Evolutionary conservation across 2,888 invertebrate species (phyloP), one percentile per base, ranked within the genome.

Genomic region (Spilosoma lubricipeda): DNA sequence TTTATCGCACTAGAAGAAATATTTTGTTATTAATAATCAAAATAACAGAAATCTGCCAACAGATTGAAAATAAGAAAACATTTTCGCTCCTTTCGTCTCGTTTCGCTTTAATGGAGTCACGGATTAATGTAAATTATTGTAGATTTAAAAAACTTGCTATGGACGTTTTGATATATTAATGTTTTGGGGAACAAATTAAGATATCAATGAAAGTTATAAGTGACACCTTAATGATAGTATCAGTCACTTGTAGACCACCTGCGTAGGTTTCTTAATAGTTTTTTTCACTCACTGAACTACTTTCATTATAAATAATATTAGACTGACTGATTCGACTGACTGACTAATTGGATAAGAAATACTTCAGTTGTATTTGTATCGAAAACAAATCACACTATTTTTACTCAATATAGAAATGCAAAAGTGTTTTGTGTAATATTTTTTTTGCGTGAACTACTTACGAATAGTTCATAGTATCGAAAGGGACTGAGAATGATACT

Each of bases 161-260:
- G 52, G 69, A 65, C 39, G 27, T 70, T 69, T 72, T 73, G 63
- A 70, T 68, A 39, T 64, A 73, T 70, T 59, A 72, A 56, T 67
- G 27, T 59, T 67, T 45, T 68, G 42, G 18, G 11, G 48, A 72
- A 72, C 72, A 69, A 73, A 73, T 73, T 69, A 73, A 73, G 69
- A 65, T 65, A 73, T 73, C 73, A 73, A 73, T 69, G 52, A 52
- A 64, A 72, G 30, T 72, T 65, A 13, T 45, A 15, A 73, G 36
- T 64, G 73, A 73, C 73, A 39, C 73, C 45, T 52, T 68, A 73
- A 73, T 73, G 63, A 65, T 68, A 23, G 48, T 64, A 48, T 42
- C 59, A 39, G 27, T 67, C 67, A 52, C 52, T 20, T 2, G 13
- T 36, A 64, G 73, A 73, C 73, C 73, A 73, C 73, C 73, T 63